Conservation (phyloP, 2,888 invertebrate species). For the Stenolophus ochropezus region DNA sequence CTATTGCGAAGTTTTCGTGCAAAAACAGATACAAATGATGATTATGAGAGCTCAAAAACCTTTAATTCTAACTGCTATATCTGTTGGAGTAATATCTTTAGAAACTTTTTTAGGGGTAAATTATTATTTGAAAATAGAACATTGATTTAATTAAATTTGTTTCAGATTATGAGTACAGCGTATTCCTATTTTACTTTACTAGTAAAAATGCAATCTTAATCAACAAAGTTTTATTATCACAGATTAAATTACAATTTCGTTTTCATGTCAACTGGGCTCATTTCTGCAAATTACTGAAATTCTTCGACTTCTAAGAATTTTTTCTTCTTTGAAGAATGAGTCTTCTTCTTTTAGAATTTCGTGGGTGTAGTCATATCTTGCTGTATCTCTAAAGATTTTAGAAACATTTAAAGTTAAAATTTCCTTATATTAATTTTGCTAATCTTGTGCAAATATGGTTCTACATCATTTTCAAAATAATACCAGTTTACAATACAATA, state of each 20-base stretch:
- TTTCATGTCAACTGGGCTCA: slow-evolving; percentile 74
- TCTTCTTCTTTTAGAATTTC: slow-evolving; percentile 84
- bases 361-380: slow-evolving; percentile 93
- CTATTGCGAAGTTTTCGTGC: slow-evolving; percentile 58
- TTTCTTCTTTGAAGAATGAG: slow-evolving; percentile 79
- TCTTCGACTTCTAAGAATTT: slow-evolving; percentile 79
- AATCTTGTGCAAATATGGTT: too few relatives aligned
- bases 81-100: slow-evolving; percentile 61
- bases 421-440: too few relatives aligned
- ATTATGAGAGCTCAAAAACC: slow-evolving; percentile 63
- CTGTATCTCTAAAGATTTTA: slow-evolving; percentile 80
- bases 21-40: slow-evolving; percentile 62
- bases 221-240: slow-evolving; percentile 40
- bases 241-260: slow-evolving; percentile 23
- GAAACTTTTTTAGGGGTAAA: slow-evolving; percentile 62
- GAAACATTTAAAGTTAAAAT: too few relatives aligned
- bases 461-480: too few relatives aligned
- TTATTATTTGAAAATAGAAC: neutral
- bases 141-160: neutral
- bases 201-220: slow-evolving; percentile 52
- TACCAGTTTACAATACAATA: too few relatives aligned
- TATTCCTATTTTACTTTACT: slow-evolving; percentile 36
- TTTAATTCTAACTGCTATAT: slow-evolving; percentile 61
- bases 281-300: slow-evolving; percentile 90
- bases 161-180: slow-evolving; percentile 27